Conservation (phyloP, 2,113 vertebrate genomes). For the Morone saxatilis region DNA sequence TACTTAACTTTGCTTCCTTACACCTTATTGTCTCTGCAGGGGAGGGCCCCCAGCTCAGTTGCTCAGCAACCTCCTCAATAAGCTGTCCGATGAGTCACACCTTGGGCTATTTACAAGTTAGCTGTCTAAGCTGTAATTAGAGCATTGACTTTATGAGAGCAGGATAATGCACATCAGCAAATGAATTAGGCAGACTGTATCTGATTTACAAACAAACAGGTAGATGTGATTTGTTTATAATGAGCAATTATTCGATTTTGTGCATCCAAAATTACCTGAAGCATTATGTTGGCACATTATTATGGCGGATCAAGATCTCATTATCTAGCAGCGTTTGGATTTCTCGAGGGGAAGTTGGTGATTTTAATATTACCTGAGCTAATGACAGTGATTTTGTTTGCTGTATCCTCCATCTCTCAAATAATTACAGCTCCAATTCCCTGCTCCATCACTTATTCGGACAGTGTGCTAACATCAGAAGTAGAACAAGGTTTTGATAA, state of each 20-base stretch:
- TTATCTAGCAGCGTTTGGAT: not conserved
- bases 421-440: not conserved
- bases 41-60: not conserved
- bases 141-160: slow-evolving; percentile 30
- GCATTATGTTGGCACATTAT: not conserved
- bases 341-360: not conserved
- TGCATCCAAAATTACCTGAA: not conserved
- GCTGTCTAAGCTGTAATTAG: slow-evolving; percentile 26
- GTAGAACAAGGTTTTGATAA: not conserved
- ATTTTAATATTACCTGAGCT: not conserved
- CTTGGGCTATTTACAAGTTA: slow-evolving; percentile 24
- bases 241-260: slow-evolving; percentile 1
- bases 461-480: not conserved
- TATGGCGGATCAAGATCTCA: not conserved
- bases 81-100: slow-evolving; percentile 25
- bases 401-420: not conserved
- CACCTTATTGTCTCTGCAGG: not conserved
- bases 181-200: not conserved
- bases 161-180: slow-evolving; percentile 9
- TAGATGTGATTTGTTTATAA: slow-evolving; percentile 1
- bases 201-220: slow-evolving; percentile 10
- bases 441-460: not conserved
- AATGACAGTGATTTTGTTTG: not conserved
- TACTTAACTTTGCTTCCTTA: not conserved
- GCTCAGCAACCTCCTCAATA: slow-evolving; percentile 39